These are phyloP conservation scores for Ladona fulva DNA, from an alignment of 1,140 invertebrate genomes.

Conservation along the genomic window DNA sequence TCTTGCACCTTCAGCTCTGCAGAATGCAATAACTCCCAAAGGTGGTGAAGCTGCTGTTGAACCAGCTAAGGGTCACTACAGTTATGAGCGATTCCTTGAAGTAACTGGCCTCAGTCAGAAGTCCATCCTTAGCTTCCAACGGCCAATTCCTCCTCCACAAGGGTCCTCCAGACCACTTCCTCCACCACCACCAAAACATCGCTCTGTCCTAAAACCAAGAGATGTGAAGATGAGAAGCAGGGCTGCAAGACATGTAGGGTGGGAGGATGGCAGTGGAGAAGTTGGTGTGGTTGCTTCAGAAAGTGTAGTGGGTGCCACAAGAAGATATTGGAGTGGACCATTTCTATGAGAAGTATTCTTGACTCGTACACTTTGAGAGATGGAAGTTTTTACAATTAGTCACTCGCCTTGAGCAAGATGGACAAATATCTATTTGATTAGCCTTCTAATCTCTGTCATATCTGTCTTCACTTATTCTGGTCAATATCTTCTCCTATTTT, in stretches of 20 bases:
- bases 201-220: constrained; percentile 64
- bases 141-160: not conserved
- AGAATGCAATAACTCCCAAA: not conserved
- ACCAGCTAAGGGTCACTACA: constrained; percentile 25
- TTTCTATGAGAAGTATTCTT: not conserved
- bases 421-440: no score
- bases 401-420: no score
- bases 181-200: constrained; percentile 61
- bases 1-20: not conserved
- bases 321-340: not conserved
- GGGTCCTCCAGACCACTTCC: constrained; percentile 28
- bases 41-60: not conserved
- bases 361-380: no score
- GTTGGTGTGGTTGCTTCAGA: not conserved
- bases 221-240: constrained; percentile 58
- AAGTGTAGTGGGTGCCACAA: not conserved
- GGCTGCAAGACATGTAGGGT: constrained; percentile 33
- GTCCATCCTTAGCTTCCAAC: constrained; percentile 52
- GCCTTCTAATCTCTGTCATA: no score
- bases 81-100: constrained; percentile 67
- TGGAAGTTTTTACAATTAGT: no score
- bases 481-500: no score
- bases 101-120: constrained; percentile 71
- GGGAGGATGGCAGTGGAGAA: not conserved
- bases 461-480: no score